Conservation (phyloP, 2,797 vertebrate species). For the Pangasius mekongensis region DNA sequence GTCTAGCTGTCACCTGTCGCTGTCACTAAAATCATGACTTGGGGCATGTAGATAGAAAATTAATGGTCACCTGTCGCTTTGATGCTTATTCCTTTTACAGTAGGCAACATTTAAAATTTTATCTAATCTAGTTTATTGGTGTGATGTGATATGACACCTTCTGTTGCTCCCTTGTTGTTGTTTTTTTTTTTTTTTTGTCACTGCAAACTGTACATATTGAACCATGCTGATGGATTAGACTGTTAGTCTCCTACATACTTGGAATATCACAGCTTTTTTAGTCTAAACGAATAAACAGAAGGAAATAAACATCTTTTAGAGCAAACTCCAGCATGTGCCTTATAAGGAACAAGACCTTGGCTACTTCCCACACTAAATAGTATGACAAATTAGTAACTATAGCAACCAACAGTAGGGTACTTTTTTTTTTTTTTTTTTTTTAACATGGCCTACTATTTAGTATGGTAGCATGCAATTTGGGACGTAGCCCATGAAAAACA, state of each 20-base stretch:
- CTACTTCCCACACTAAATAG: slow-evolving; percentile 20
- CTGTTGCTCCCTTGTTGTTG: not conserved
- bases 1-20: not conserved
- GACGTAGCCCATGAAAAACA: not conserved
- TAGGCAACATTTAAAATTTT: not conserved
- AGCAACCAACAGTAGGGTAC: slow-evolving; percentile 1
- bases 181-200: not conserved
- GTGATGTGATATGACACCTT: slow-evolving; percentile 1
- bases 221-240: not conserved
- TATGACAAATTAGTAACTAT: slow-evolving; percentile 38
- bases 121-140: not conserved
- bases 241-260: not conserved
- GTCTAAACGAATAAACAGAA: not conserved
- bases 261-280: not conserved
- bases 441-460: slow-evolving; percentile 1
- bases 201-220: not conserved
- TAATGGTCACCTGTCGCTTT: not conserved
- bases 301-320: not conserved
- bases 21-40: not conserved
- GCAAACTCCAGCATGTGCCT: slow-evolving; percentile 28
- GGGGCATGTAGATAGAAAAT: not conserved
- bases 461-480: slow-evolving; percentile 12
- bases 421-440: not conserved
- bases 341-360: slow-evolving; percentile 20
- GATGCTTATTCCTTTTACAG: not conserved